Base-by-base conservation (phyloP, 2,888 invertebrate genomes). In the Muscina levida region DNA sequence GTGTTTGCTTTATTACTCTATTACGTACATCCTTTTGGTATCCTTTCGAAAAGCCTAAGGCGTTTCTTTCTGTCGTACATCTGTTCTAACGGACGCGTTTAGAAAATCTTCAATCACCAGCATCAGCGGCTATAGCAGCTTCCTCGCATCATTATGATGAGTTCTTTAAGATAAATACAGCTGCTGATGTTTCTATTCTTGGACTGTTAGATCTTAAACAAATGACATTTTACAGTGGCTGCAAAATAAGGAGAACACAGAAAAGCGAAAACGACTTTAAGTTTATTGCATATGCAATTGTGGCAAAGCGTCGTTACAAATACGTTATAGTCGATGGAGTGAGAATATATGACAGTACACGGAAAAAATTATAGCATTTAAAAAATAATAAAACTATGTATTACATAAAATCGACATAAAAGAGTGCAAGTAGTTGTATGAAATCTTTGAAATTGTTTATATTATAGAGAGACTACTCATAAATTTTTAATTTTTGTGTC, bases 1-100 rank as follows among this genome's bases (percentile, higher is more conserved):
- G 0, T 22, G 1, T 17, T 65, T 53, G n/a, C 11, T 57, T 24
- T 26, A 24, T 53, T 53, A 13, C 6, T 22, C 44, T 22, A n/a
- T 42, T 2, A 22, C 53, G 65, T 6, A 31, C 31, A 31, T 31
- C 31, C 31, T 31, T 31, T 31, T 5, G 19, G 24, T 24, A 31
- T 15, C 17, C 1, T 15, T 51, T 42, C 15, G 1, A 53, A 76
- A 76, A 56, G 77, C 77, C 81, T 62, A 31, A 72, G 72, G 74
- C 72, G 71, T 71, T 76, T 24, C 59, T 62, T 48, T 59, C n/a
- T 42, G 1, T 15, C 67, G 44, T 65, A 74, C 78, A 82, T 79
- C 78, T 79, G 76, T 76, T 79, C 68, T 70, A 77, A 77, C 72
- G 81, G 72, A 62, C 74, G 72, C 67, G 73, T 68, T 44, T 42